Base-by-base conservation (phyloP, 2,797 vertebrate genomes). In the Pangasius macronema region DNA sequence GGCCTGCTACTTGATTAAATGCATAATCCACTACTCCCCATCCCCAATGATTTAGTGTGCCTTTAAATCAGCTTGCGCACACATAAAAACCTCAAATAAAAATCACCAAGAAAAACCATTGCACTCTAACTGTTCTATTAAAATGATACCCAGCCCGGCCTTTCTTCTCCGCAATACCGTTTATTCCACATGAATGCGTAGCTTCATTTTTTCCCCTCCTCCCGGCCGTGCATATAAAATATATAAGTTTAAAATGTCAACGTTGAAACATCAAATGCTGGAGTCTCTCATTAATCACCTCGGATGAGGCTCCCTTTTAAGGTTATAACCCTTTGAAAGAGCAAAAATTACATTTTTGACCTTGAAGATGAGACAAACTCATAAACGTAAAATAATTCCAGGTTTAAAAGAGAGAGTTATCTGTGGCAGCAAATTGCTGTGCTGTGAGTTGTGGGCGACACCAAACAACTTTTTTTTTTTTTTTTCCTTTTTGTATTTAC, bases 291-390 rank as follows among this genome's bases (percentile, higher is more conserved):
- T 96, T 96, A 96, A 96, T 96, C 96, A 96, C 95, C 93, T 87
- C 89, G 95, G 96, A 96, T 95, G 94, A 95, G 94, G 94, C 94
- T 95, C 94, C 95, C 96, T 96, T 96, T 96, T 96, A 95, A 96
- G 96, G 96, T 96, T 96, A 96, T 96, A 96, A 96, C 96, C 96
- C 96, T 96, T 96, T 96, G 96, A 96, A 96, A 96, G 96, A 96
- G 96, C 96, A 96, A 96, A 96, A 96, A 96, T 96, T 96, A 96
- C 95, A 96, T 96, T 96, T 96, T 96, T 96, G 95, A 96, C 96
- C 96, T 96, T 96, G 96, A 96, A 96, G 96, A 96, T 96, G 96
- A 96, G 96, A 96, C 96, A 96, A 96, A 96, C 95, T 96, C 96
- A 95, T 96, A 96, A 96, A 96, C 94, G 95, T 96, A 95, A 96